Percentiles rank a stretch among this genome's conserved stretches.
Conservation (phyloP, 2,113 vertebrate genomes). For the Paradisaea rubra region DNA sequence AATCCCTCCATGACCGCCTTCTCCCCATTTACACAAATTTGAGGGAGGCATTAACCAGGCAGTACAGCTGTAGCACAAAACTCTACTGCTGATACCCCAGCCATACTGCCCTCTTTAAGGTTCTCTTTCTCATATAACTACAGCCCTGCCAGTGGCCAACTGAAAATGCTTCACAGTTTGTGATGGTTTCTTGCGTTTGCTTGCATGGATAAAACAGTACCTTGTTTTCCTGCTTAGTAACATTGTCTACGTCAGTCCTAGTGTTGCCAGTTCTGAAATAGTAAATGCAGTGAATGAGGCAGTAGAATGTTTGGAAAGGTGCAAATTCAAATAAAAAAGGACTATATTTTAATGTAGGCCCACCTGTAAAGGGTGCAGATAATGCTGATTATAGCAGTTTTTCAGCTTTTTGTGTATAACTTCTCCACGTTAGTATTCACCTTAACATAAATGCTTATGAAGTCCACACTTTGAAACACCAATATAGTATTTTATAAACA, state of each 20-base stretch:
- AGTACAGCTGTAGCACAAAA: accelerated
- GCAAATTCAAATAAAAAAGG: neutral
- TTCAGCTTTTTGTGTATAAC: neutral
- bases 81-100: accelerated
- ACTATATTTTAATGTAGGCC: neutral
- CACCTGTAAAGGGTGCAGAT: neutral
- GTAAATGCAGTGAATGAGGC: neutral
- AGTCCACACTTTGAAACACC: neutral
- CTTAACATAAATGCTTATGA: neutral
- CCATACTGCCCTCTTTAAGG: accelerated
- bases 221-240: neutral
- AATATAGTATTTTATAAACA: neutral
- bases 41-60: neutral
- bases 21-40: accelerated
- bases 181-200: neutral
- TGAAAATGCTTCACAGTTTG: neutral
- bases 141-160: neutral
- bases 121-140: neutral
- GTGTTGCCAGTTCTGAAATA: neutral
- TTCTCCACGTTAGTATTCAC: neutral
- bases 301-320: neutral
- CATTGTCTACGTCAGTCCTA: neutral
- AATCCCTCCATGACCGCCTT: neutral
- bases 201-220: neutral
- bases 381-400: neutral